A percentile compares a stretch with the other conserved stretches of the same genome.
Conservation (phyloP, 2,888 invertebrate genomes). For the Aquatica leii region DNA sequence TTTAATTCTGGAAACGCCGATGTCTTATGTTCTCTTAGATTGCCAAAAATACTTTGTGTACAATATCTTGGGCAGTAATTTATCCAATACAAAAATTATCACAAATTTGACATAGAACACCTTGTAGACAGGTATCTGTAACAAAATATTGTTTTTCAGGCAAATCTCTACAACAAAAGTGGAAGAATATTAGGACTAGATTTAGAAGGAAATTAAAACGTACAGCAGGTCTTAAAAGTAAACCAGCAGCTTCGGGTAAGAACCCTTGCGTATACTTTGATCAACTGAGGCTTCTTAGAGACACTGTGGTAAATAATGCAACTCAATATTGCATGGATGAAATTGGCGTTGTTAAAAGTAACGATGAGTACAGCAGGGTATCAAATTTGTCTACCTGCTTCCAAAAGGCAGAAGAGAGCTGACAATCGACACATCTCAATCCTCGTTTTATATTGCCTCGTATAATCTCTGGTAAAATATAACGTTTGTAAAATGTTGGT, state of each 20-base stretch:
- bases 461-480: no score
- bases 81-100: constrained; percentile 15
- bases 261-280: constrained; percentile 46
- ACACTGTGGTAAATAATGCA: constrained; percentile 42
- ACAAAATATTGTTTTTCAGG: constrained; percentile 35
- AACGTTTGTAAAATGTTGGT: background rate
- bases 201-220: constrained; percentile 42
- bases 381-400: background rate
- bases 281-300: constrained; percentile 46
- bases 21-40: constrained; percentile 12
- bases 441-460: no score
- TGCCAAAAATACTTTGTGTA: constrained; percentile 12
- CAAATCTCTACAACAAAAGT: constrained; percentile 43
- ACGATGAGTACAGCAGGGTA: background rate
- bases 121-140: constrained; percentile 3
- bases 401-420: background rate
- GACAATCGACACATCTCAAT: background rate
- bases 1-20: background rate
- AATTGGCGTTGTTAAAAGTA: background rate
- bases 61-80: constrained; percentile 13
- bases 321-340: constrained; percentile 11
- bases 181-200: constrained; percentile 42
- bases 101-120: constrained; percentile 11
- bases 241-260: constrained; percentile 41
- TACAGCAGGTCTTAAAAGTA: constrained; percentile 36